Evolutionary conservation across 2,888 invertebrate genomes (phyloP), one percentile per base, ranked within the genome.

Genomic region (Callyntrura guangdongensis): DNA sequence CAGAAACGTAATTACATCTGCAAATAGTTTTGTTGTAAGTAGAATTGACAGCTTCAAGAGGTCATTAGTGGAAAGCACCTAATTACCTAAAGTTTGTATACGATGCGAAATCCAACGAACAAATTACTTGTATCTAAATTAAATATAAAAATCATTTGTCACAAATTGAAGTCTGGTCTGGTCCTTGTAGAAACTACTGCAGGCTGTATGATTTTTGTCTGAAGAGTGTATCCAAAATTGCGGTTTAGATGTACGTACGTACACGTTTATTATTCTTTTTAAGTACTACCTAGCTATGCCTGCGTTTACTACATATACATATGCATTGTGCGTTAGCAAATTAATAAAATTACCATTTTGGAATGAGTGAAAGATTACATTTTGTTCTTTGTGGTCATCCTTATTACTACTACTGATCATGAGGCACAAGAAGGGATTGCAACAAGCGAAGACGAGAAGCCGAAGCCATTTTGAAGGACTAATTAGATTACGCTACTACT

Each of bases 401-500:
- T 64, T 64, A 64, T 22, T 25, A 11, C 22, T 36, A 64, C 59
- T 36, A 36, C 36, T 6, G 17, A 6, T 64, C 22, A 17, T 14
- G n/a, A 64, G 25, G 36, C 36, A 36, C 12, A 64, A 22, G 12
- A 22, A 6, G 22, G 25, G 8, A 22, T 64, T 64, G 64, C 64
- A 22, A 14, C 6, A 22, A 64, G 20, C 36, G 69, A 69, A 27
- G 36, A 36, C 69, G 14, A 36, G 69, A 69, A 69, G 72, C 47
- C 69, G 36, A 9, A 72, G 45, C 64, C 25, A 36, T 36, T 36
- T 36, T 47, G 9, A 47, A 47, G 11, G 6, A 72, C 11, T 72
- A 72, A 72, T 72, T 72, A 72, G 47, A 72, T 72, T 72, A 72
- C 36, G 36, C 59, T 64, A 22, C 64, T 64, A 17, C n/a, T 6